phyloP scores from a whole-genome alignment of 2,888 invertebrate genomes.

The Cylloceria caligata region DNA sequence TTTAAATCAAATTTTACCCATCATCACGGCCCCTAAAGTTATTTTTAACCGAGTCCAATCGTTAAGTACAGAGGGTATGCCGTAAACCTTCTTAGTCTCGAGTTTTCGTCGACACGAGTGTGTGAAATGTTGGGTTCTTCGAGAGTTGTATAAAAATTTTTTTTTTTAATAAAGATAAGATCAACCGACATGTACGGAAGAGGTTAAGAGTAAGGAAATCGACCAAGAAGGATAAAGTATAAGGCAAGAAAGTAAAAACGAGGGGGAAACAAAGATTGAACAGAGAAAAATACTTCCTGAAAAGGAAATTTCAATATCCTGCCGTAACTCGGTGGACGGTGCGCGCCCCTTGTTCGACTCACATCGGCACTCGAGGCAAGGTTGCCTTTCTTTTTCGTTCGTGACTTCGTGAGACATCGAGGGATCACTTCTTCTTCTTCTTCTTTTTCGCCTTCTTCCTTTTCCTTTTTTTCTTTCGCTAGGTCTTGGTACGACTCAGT shows the following conservation, averaged over 20 bases:
- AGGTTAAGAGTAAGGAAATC: constrained; percentile 44
- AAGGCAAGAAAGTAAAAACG: constrained; percentile 27
- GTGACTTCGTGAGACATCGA: constrained; percentile 81
- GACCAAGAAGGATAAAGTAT: constrained; percentile 42
- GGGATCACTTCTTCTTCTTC: constrained; percentile 80
- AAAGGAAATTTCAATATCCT: constrained; percentile 81
- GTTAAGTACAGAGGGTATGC: background rate
- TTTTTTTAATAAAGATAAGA: no score
- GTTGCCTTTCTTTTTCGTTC: constrained; percentile 68
- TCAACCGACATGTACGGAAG: background rate
- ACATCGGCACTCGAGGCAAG: constrained; percentile 71
- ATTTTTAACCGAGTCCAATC: background rate
- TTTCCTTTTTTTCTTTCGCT: constrained; percentile 70
- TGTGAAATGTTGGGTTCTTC: background rate
- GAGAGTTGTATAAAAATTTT: background rate
- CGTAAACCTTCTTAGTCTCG: no score
- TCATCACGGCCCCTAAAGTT: background rate
- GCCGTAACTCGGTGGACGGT: constrained; percentile 66
- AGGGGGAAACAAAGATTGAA: constrained; percentile 70
- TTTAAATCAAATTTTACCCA: background rate
- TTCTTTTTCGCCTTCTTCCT: constrained; percentile 68
- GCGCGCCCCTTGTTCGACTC: constrained; percentile 16
- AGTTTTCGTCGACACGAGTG: background rate
- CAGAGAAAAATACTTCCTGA: constrained; percentile 77
- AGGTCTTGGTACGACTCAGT: constrained; percentile 76